These are phyloP conservation scores for Felis catus DNA, from an alignment of 2,113 vertebrate species.

Conservation along the genomic window F.catus_Fca126_mat1.0 CM031412.1:63684001-63684500, in stretches of 20 bases:
- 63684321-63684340: not conserved
- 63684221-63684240: not conserved
- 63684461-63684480: not conserved
- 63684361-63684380: not conserved
- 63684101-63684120: not conserved
- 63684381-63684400: not conserved
- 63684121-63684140: not conserved
- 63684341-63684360: not conserved
- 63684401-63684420: not conserved
- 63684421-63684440: not conserved
- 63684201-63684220: not conserved
- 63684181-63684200: not conserved
- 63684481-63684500: not conserved
- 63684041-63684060: not conserved
- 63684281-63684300: not conserved
- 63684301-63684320: not conserved
- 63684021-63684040: not conserved
- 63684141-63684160: not conserved
- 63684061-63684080: not conserved
- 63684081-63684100: not conserved
- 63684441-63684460: not conserved
- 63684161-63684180: not conserved
- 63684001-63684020: not conserved
- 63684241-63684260: not conserved
- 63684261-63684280: not conserved